A percentile compares a stretch with the other conserved stretches of the same genome.
These are phyloP conservation scores for Apoda limacodes DNA, from an alignment of 2,888 invertebrate genomes.

Conservation along the genomic window DNA sequence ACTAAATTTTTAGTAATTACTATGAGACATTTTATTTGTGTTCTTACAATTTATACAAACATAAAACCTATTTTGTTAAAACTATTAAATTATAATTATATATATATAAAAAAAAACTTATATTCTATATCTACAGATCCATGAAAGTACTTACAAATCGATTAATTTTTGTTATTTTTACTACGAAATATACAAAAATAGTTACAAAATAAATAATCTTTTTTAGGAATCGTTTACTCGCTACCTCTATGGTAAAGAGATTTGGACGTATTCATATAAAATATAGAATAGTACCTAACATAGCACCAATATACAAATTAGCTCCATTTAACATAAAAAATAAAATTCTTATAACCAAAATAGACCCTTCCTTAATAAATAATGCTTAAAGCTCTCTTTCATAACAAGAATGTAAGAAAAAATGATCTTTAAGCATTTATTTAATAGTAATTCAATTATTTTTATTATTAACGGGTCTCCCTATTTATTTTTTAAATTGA, in stretches of 20 bases:
- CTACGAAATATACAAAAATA: slow-evolving; percentile 58
- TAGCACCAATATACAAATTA: slow-evolving; percentile 35
- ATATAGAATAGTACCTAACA: slow-evolving; percentile 18
- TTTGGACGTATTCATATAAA: slow-evolving; percentile 29
- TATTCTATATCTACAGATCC: slow-evolving; percentile 57
- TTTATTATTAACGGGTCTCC: too few relatives aligned
- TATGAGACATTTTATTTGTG: slow-evolving; percentile 57
- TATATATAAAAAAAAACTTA: slow-evolving; percentile 38
- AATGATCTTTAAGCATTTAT: too few relatives aligned
- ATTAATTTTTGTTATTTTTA: slow-evolving; percentile 30
- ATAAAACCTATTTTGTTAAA: too few relatives aligned
- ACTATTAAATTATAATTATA: slow-evolving; percentile 27
- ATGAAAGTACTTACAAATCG: slow-evolving; percentile 45
- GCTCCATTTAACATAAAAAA: slow-evolving; percentile 2
- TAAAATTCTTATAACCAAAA: slow-evolving; percentile 1
- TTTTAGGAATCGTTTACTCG: slow-evolving; percentile 46
- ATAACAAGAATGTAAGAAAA: too few relatives aligned
- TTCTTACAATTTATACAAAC: slow-evolving; percentile 61
- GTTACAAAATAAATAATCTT: slow-evolving; percentile 64
- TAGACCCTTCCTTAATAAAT: too few relatives aligned
- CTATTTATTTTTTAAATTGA: too few relatives aligned
- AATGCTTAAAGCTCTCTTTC: too few relatives aligned
- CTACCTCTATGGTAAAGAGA: slow-evolving; percentile 32
- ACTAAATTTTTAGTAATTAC: slow-evolving; percentile 29
- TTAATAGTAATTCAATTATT: too few relatives aligned